These are phyloP conservation scores for Diaprepes abbreviatus DNA, from an alignment of 2,888 invertebrate species.

Conservation along the genomic window DNA sequence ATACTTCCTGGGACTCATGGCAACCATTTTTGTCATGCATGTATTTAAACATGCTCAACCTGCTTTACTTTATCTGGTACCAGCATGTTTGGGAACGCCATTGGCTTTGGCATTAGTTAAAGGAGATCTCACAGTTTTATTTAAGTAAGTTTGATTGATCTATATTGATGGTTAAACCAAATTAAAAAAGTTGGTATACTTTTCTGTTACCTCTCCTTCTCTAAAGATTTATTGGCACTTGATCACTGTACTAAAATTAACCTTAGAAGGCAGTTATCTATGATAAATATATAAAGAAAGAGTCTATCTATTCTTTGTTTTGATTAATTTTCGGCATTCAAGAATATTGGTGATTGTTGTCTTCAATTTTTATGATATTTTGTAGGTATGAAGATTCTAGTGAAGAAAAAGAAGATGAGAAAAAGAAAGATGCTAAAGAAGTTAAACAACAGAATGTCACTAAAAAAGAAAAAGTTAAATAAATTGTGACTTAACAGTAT, in stretches of 20 bases:
- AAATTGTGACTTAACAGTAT: slow-evolving; percentile 11
- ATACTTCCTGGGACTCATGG: slow-evolving; percentile 92
- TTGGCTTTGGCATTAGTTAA: slow-evolving; percentile 87
- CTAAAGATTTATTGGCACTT: too few species aligned
- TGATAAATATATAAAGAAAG: too few species aligned
- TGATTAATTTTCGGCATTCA: too few species aligned
- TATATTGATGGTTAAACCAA: too few species aligned
- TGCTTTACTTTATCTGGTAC: slow-evolving; percentile 96
- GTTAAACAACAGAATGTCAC: slow-evolving; percentile 61
- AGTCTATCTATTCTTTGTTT: too few species aligned
- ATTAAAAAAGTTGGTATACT: too few species aligned
- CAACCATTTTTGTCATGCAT: slow-evolving; percentile 98
- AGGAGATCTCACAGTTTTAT: slow-evolving; percentile 91
- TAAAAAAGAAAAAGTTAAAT: slow-evolving; percentile 62
- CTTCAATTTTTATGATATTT: too few species aligned
- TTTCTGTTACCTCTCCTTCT: too few species aligned
- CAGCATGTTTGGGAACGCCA: slow-evolving; percentile 94
- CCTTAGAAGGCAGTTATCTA: too few species aligned
- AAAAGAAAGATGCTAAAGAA: slow-evolving; percentile 64
- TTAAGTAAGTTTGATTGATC: slow-evolving; percentile 86
- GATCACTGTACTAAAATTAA: too few species aligned
- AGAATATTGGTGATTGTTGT: too few species aligned
- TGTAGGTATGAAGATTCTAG: slow-evolving; percentile 81
- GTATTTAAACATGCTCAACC: slow-evolving; percentile 98
- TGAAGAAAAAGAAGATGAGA: slow-evolving; percentile 67